Conservation (phyloP, 1,140 invertebrate species). For the Drosophila lacteicornis region DNA sequence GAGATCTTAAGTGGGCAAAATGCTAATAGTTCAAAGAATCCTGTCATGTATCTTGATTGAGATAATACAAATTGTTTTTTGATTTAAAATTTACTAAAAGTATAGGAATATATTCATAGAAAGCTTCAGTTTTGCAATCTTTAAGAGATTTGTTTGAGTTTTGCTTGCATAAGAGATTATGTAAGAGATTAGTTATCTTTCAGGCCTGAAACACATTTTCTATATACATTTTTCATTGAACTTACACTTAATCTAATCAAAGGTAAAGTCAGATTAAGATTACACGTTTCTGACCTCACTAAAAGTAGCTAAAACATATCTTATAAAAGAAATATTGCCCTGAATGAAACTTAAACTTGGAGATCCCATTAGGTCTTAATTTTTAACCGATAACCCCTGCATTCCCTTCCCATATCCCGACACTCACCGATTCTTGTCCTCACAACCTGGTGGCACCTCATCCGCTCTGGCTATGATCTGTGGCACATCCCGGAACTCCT, state of each 20-base stretch:
- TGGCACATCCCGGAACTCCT: conserved; percentile 92
- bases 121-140: not conserved
- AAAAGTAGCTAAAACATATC: not conserved
- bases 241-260: conserved; percentile 3
- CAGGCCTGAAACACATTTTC: not conserved
- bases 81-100: not conserved
- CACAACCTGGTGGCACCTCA: conserved; percentile 93
- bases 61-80: too few relatives aligned
- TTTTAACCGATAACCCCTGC: not conserved
- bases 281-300: not conserved
- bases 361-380: not conserved
- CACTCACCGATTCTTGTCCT: conserved; percentile 91
- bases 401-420: not conserved
- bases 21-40: not conserved
- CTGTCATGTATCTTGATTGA: too few relatives aligned
- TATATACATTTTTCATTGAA: not conserved
- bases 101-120: rapidly evolving
- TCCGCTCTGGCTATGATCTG: conserved; percentile 91
- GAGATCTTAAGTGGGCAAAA: not conserved
- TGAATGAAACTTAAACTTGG: not conserved
- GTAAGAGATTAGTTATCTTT: not conserved
- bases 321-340: not conserved
- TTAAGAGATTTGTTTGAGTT: not conserved
- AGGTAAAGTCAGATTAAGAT: not conserved
- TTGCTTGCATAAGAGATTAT: not conserved